phyloP scores from a whole-genome alignment of 1,140 invertebrate genomes.

The Polyergus mexicanus region DNA sequence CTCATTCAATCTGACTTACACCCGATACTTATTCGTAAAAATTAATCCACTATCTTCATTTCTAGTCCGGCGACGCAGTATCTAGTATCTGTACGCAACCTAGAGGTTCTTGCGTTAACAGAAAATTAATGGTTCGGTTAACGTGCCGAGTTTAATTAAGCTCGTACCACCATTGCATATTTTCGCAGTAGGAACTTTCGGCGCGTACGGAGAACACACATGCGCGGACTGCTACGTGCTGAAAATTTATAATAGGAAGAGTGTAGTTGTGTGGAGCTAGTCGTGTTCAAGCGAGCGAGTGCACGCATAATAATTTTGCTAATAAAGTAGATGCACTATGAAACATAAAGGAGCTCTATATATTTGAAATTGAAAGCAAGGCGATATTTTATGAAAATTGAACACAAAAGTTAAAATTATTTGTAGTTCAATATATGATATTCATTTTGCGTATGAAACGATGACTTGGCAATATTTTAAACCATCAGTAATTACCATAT shows the following conservation, averaged over 20 bases:
- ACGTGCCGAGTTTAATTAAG: constrained; percentile 56
- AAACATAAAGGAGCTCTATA: constrained; percentile 13
- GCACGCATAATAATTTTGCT: constrained; percentile 53
- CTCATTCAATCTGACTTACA: not conserved
- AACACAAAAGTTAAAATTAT: not conserved
- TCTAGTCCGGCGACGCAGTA: not conserved
- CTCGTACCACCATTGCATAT: constrained; percentile 40
- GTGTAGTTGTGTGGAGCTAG: constrained; percentile 21
- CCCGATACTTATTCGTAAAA: constrained; percentile 26
- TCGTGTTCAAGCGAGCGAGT: constrained; percentile 27
- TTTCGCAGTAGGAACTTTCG: constrained; percentile 58
- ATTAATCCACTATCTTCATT: constrained; percentile 11
- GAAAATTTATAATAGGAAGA: constrained; percentile 50
- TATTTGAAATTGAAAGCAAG: not conserved
- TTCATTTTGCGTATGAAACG: not conserved
- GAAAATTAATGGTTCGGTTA: constrained; percentile 48
- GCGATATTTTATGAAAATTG: not conserved
- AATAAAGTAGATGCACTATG: constrained; percentile 17
- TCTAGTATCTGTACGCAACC: no score
- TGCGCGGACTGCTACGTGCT: constrained; percentile 29
- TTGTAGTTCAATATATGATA: not conserved
- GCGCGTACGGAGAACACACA: constrained; percentile 26
- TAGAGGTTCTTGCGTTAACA: constrained; percentile 27
- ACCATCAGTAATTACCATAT: not conserved
- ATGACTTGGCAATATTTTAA: not conserved